Conservation (phyloP, 2,113 vertebrate species). For the Hiodon tergisus region DNA sequence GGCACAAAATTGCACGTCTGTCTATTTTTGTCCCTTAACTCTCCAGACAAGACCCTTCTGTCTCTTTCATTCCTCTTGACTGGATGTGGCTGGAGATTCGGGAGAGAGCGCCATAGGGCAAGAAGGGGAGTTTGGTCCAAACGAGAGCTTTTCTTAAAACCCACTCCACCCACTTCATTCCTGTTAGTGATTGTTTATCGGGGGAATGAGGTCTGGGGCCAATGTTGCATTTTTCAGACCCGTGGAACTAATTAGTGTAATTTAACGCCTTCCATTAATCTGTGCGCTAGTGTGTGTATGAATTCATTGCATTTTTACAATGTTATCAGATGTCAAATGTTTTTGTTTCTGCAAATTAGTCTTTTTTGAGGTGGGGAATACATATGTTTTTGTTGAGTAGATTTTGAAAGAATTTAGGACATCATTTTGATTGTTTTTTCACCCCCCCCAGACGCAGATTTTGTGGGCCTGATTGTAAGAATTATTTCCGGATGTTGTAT, state of each 20-base stretch:
- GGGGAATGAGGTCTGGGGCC: background rate
- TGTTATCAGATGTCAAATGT: background rate
- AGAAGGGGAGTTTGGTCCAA: too few species aligned
- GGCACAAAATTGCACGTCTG: too few species aligned
- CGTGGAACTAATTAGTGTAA: background rate
- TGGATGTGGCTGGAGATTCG: background rate
- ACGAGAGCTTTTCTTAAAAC: too few species aligned
- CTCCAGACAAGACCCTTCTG: background rate
- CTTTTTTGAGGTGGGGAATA: background rate
- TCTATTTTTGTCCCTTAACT: too few species aligned
- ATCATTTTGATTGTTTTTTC: background rate
- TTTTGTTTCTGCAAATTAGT: background rate
- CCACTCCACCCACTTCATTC: too few species aligned
- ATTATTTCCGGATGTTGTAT: background rate
- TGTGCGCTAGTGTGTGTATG: background rate
- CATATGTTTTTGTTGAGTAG: background rate
- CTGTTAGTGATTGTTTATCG: too few species aligned
- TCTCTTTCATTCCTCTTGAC: background rate
- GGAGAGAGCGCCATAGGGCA: too few species aligned
- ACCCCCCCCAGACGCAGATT: background rate
- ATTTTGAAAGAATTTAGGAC: background rate
- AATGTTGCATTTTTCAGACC: background rate
- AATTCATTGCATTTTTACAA: background rate
- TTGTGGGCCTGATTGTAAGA: background rate
- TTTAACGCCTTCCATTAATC: slow-evolving; percentile 4